A percentile compares a stretch with the other conserved stretches of the same genome.
phyloP scores from a whole-genome alignment of 2,113 vertebrate genomes.

The Promerops cafer region DNA sequence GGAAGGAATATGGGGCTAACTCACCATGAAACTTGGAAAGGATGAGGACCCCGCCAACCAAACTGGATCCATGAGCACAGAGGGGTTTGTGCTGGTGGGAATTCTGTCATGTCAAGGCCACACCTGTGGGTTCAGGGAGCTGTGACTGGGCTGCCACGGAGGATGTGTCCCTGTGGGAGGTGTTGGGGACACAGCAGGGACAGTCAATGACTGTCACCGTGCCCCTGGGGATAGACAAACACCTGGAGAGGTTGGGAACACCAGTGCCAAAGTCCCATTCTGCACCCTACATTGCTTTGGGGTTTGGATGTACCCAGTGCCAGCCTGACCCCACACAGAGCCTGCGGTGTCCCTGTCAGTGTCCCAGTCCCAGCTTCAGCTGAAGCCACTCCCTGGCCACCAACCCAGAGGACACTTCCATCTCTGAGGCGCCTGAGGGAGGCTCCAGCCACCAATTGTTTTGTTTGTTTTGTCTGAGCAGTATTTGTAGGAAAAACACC shows the following conservation, averaged over 20 bases:
- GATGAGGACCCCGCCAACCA: not conserved
- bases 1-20: not conserved
- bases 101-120: not conserved
- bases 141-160: not conserved
- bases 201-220: fast-evolving
- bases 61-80: not conserved
- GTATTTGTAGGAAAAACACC: not conserved
- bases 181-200: not conserved
- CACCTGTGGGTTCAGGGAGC: not conserved
- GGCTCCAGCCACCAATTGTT: not conserved
- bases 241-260: not conserved
- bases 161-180: not conserved
- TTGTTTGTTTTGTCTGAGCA: constrained; percentile 15
- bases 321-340: not conserved
- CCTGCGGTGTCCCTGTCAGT: not conserved
- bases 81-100: not conserved
- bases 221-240: not conserved
- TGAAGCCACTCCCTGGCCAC: not conserved
- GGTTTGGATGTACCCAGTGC: not conserved
- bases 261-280: fast-evolving
- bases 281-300: not conserved
- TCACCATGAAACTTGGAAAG: not conserved
- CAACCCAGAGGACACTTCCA: not conserved
- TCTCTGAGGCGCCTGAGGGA: not conserved
- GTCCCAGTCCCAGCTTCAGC: not conserved